Evolutionary conservation across 2,888 invertebrate genomes (phyloP).

Genomic region (Coelopa pilipes): DNA sequence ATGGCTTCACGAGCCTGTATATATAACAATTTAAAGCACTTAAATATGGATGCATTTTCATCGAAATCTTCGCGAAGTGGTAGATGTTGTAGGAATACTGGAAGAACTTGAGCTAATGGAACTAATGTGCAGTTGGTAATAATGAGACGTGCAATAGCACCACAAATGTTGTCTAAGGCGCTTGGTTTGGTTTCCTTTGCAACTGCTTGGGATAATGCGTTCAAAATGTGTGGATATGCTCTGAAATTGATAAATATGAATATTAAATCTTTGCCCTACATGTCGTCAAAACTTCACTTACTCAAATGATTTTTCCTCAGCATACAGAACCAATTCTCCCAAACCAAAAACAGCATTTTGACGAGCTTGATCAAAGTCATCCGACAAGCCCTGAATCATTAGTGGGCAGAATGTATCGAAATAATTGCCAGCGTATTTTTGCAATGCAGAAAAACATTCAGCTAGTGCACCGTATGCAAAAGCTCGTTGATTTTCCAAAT

Average conservation of each 20-base stretch:
- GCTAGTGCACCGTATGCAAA: slow-evolving; percentile 80
- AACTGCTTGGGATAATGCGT: slow-evolving; percentile 75
- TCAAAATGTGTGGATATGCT: slow-evolving; percentile 74
- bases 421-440: slow-evolving; percentile 70
- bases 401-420: slow-evolving; percentile 73
- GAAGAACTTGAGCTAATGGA: slow-evolving; percentile 79
- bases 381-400: slow-evolving; percentile 72
- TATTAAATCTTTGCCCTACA: neutral
- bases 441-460: slow-evolving; percentile 76
- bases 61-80: slow-evolving; percentile 80
- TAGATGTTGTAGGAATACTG: slow-evolving; percentile 76
- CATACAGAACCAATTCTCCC: slow-evolving; percentile 77
- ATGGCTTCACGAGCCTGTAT: slow-evolving; percentile 72
- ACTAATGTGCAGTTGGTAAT: slow-evolving; percentile 73
- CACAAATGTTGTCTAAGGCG: slow-evolving; percentile 81
- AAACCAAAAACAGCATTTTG: slow-evolving; percentile 82
- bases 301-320: slow-evolving; percentile 73
- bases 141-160: slow-evolving; percentile 80
- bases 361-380: slow-evolving; percentile 76
- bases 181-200: slow-evolving; percentile 74
- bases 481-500: slow-evolving; percentile 72
- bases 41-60: slow-evolving; percentile 78
- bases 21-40: slow-evolving; percentile 74
- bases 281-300: slow-evolving; percentile 57
- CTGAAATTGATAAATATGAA: slow-evolving; percentile 61